Conservation (phyloP, 2,797 vertebrate genomes). For the Phoebastria nigripes region DNA sequence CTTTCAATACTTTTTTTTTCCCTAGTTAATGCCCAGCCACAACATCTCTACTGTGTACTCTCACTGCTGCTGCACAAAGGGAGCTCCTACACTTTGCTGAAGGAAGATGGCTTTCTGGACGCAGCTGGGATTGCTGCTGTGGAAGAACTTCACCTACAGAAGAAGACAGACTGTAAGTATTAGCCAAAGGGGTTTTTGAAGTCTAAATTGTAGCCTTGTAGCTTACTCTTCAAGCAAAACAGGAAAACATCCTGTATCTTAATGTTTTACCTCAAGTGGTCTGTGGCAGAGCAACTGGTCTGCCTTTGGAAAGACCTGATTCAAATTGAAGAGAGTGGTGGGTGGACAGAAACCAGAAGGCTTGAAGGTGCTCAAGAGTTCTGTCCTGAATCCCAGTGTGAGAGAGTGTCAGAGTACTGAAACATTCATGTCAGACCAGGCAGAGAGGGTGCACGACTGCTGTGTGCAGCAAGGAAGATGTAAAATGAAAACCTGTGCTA, state of each 20-base stretch:
- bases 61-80: conserved; percentile 50
- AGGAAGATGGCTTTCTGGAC: conserved; percentile 85
- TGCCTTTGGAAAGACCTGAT: neutral
- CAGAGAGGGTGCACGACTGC: neutral
- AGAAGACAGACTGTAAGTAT: conserved; percentile 89
- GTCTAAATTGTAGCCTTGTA: neutral
- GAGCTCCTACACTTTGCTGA: conserved; percentile 63
- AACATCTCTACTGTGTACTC: conserved; percentile 54
- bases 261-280: neutral
- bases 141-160: conserved; percentile 96
- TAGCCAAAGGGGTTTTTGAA: neutral
- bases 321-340: neutral
- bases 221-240: neutral
- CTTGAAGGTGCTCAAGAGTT: neutral
- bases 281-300: neutral
- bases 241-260: neutral
- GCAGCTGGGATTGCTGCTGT: conserved; percentile 91
- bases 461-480: neutral
- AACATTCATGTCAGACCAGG: neutral
- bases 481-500: neutral
- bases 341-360: neutral
- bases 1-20: neutral
- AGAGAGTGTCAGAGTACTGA: neutral
- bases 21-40: conserved; percentile 77
- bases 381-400: neutral